Evolutionary conservation across 2,797 vertebrate genomes (phyloP), one percentile per base, ranked within the genome.

Genomic region (Amblyraja radiata): DNA sequence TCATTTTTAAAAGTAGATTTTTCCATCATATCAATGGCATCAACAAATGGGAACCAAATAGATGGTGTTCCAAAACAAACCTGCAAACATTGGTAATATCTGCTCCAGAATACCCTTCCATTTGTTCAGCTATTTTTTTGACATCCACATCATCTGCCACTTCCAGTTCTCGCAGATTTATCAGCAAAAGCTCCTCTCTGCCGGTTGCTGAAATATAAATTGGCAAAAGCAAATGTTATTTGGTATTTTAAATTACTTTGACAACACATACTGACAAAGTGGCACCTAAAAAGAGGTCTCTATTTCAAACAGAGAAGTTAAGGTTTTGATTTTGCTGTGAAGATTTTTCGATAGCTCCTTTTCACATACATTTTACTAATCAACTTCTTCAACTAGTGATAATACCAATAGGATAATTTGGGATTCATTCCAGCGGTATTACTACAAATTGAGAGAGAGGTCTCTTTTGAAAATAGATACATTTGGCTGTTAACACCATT

Each of bases 51-150:
- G n/a, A 13, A n/a, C 28, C 32, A 63, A 88, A 65, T 68, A 65
- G 16, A 6, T 16, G 58, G 77, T 65, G n/a, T 3, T 28, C 23
- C 7, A 36, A 78, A 93, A 61, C 95, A 93, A 94, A 99, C 99
- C 99, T 98, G 99, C 98, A 99, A 25, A 99, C 98, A 0, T 98
- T 99, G 93, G 99, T 99, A 93, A 99, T 99, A 95, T 99, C 99
- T 0, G 99, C 99, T 94, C 99, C 99, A 0, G 99, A 99, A 94
- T 99, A 99, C 25, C 99, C 99, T 94, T 99, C 98, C 98, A 99
- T 97, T 94, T 99, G 97, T 95, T 99, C 97, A 9, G 98, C 97
- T 79, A 99, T 99, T 94, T 96, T 98, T 83, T 97, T 96, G 96
- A 99, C 95, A 95, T 99, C 96, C 93, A 99, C 99, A 23, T 99